phyloP scores from a whole-genome alignment of 2,113 vertebrate species.

The Pygoscelis adeliae region DNA sequence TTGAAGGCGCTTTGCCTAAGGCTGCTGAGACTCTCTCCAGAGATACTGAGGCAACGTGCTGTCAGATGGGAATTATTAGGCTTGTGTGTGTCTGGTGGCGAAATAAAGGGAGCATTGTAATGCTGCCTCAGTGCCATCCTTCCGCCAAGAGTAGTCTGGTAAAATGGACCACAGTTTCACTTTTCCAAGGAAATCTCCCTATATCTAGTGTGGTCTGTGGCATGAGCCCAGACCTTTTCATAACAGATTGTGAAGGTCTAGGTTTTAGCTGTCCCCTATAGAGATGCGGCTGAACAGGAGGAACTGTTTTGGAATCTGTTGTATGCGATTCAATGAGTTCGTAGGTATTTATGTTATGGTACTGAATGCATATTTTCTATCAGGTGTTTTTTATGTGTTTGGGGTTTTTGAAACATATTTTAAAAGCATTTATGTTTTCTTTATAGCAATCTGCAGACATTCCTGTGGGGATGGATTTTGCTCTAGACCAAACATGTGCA shows the following conservation, averaged over 20 bases:
- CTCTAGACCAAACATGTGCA: conserved; percentile 99
- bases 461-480: conserved; percentile 98
- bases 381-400: conserved; percentile 2
- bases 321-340: not conserved
- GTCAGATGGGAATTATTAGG: not conserved
- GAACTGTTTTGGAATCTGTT: not conserved
- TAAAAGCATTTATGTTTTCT: conserved; percentile 56
- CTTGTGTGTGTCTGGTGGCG: not conserved
- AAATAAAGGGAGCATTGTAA: not conserved
- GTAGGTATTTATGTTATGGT: not conserved
- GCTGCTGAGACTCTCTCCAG: not conserved
- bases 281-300: not conserved
- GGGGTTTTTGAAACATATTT: not conserved
- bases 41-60: not conserved
- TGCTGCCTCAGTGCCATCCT: not conserved
- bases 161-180: not conserved
- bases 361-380: not conserved
- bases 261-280: not conserved
- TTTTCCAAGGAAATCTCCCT: not conserved
- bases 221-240: not conserved
- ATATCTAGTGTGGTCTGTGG: not conserved
- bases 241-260: not conserved
- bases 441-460: conserved; percentile 94
- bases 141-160: not conserved
- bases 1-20: not conserved